Base-by-base conservation (phyloP, 2,888 invertebrate species). In the Tribolium freemani region DNA sequence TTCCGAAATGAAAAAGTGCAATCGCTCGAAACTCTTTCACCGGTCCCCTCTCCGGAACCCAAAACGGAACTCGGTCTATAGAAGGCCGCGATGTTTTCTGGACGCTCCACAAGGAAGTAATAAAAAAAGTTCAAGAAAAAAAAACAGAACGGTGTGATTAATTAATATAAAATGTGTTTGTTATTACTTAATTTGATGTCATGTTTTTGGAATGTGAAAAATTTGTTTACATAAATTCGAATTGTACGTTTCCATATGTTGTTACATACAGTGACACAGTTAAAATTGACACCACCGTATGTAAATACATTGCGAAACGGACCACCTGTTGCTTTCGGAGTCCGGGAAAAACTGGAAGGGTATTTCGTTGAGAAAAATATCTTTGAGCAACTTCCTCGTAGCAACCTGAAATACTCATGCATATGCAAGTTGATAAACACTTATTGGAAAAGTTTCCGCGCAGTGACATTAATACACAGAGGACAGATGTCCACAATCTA, bases 401-500 rank as follows among this genome's bases (percentile, higher is more conserved):
- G 78, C 79, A 79, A 81, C 78, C 77, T 80, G 75, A 78, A 77
- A 79, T 73, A 75, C 78, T 72, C 69, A 72, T 83, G 80, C 82
- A 82, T 83, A 82, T 83, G 82, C 82, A 81, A 78, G 79, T 79
- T 80, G 80, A 81, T 83, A 83, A 83, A 81, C 79, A 81, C 79
- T 82, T 80, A 82, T 81, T 82, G 83, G 82, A 82, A 83, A 83
- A 83, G 82, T 83, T 82, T 82, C 81, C 82, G 81, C 81, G 79
- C 80, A 81, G 81, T 89, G 88, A 89, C 88, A 89, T 89, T 89
- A 89, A 89, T 89, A 89, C 88, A 88, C 82, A 83, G 88, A 88
- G 88, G 88, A 88, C 88, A 88, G 88, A 90, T 84, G 85, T 84
- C 82, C 83, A 89, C 89, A 89, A 90, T 90, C 90, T 88, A 87